A percentile compares a stretch with the other conserved stretches of the same genome.
Conservation (phyloP, 2,113 vertebrate genomes). For the Ptyas mucosa region DNA sequence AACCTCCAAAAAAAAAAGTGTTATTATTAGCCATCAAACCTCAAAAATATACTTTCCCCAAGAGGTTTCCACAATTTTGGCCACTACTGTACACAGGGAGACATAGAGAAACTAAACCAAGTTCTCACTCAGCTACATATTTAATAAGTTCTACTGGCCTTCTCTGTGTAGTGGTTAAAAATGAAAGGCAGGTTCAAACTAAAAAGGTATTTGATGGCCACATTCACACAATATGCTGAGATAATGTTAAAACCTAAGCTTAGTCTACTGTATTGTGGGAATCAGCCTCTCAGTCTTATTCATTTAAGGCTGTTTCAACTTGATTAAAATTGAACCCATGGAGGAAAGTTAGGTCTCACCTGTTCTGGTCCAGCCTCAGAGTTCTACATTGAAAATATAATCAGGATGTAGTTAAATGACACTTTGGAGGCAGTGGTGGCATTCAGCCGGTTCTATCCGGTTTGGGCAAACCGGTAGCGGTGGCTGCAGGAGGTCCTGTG, state of each 20-base stretch:
- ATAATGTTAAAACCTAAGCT: too few species aligned
- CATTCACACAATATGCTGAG: neutral
- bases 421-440: too few species aligned
- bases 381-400: neutral
- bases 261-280: neutral
- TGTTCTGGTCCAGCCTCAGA: neutral
- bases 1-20: too few species aligned
- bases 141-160: neutral
- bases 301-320: neutral
- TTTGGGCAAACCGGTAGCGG: too few species aligned
- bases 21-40: too few species aligned
- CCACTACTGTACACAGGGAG: too few species aligned
- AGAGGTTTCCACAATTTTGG: too few species aligned
- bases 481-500: too few species aligned
- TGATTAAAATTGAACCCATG: neutral
- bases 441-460: too few species aligned
- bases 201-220: neutral
- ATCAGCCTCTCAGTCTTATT: neutral
- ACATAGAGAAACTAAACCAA: neutral
- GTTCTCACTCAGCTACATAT: neutral
- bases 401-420: neutral
- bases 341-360: neutral
- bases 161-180: neutral
- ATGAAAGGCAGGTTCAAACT: neutral
- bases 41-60: too few species aligned